A percentile compares a stretch with the other conserved stretches of the same genome.
Conservation (phyloP, 2,888 invertebrate genomes). For the Tenthredo amoena region DNA sequence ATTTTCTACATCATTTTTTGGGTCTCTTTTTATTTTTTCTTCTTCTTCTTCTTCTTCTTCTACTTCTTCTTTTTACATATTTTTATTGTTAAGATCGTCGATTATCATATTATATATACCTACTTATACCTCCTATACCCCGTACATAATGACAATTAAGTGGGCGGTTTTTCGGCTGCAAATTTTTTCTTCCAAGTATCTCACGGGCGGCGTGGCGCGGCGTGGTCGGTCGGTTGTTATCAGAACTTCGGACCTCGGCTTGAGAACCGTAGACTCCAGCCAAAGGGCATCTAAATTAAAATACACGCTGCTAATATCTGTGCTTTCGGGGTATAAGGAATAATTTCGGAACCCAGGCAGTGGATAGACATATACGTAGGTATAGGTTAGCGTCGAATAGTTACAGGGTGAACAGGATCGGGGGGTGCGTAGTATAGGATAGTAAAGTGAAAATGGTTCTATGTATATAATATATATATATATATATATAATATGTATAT, state of each 20-base stretch:
- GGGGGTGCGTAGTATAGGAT: background rate
- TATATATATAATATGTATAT: background rate
- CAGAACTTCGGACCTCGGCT: background rate
- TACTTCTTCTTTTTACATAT: background rate
- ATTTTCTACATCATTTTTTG: background rate
- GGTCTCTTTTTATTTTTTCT: background rate
- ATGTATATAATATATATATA: background rate
- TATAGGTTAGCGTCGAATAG: background rate
- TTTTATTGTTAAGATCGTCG: background rate
- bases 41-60: background rate
- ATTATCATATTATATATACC: background rate
- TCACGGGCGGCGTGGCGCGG: conserved; percentile 12
- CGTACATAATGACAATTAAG: background rate
- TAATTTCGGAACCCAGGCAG: background rate
- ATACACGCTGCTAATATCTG: conserved; percentile 20
- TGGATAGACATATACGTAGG: background rate
- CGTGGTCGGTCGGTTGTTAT: conserved; percentile 12
- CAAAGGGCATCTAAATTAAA: conserved; percentile 29
- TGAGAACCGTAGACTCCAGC: background rate
- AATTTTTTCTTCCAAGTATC: conserved; percentile 21
- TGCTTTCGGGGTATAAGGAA: background rate
- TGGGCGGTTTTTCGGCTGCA: background rate
- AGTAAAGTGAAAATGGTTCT: conserved; percentile 35
- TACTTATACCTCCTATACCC: background rate
- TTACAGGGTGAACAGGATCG: background rate